A percentile compares a stretch with the other conserved stretches of the same genome.
phyloP scores from a whole-genome alignment of 2,888 invertebrate genomes.

The Agrotis puta region DNA sequence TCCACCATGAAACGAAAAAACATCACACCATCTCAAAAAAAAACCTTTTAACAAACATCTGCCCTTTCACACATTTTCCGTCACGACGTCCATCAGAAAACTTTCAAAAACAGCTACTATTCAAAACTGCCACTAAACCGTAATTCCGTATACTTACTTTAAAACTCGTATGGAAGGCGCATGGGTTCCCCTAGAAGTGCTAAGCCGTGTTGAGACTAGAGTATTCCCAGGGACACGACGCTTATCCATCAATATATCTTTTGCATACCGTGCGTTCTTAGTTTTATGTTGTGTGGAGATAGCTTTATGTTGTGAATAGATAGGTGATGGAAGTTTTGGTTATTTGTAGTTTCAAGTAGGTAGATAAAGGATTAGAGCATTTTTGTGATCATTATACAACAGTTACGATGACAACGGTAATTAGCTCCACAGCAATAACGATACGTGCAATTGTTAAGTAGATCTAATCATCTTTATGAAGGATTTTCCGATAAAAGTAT shows the following conservation, averaged over 20 bases:
- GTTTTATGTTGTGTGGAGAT: conserved; percentile 63
- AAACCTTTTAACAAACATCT: conserved; percentile 50
- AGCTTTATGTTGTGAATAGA: conserved; percentile 37
- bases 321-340: neutral
- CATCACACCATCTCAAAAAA: conserved; percentile 2
- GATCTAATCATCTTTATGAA: no score
- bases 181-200: conserved; percentile 86
- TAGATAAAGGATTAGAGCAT: no score
- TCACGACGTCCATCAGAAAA: conserved; percentile 40
- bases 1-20: neutral
- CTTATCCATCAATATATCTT: conserved; percentile 90
- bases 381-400: no score
- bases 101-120: conserved; percentile 60
- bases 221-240: conserved; percentile 85
- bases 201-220: conserved; percentile 89
- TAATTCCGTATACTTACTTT: conserved; percentile 78
- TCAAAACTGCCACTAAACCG: conserved; percentile 72
- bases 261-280: conserved; percentile 82
- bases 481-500: no score
- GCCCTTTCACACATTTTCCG: conserved; percentile 15
- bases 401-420: no score
- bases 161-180: conserved; percentile 73
- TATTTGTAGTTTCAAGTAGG: no score
- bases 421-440: no score
- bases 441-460: no score